These are phyloP conservation scores for Rhodeus uyekii DNA, from an alignment of 2,797 vertebrate species.

Conservation along the genomic window DNA sequence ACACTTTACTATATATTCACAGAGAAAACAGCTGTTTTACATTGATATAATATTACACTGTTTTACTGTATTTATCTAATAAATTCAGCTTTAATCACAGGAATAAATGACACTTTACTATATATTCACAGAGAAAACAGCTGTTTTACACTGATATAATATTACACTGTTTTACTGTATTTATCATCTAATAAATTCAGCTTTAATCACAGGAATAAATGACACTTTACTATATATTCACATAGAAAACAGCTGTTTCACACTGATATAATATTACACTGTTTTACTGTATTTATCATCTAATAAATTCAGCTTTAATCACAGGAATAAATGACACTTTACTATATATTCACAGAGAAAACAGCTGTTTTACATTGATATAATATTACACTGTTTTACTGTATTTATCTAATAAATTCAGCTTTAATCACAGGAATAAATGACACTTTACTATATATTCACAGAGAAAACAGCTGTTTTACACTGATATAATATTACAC, in stretches of 20 bases:
- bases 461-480: background rate
- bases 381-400: background rate
- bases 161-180: no score
- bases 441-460: background rate
- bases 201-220: background rate
- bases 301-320: background rate
- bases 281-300: background rate
- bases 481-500: background rate
- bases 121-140: background rate
- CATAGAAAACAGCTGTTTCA: background rate
- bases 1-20: background rate
- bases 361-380: background rate
- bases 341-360: background rate
- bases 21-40: background rate
- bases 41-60: background rate
- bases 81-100: background rate
- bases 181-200: background rate
- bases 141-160: background rate
- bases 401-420: background rate
- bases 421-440: background rate
- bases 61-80: background rate
- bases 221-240: background rate
- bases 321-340: background rate
- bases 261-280: background rate
- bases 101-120: background rate